Evolutionary conservation across 2,888 invertebrate species (phyloP).

Genomic region (Eretmocerus hayati): DNA sequence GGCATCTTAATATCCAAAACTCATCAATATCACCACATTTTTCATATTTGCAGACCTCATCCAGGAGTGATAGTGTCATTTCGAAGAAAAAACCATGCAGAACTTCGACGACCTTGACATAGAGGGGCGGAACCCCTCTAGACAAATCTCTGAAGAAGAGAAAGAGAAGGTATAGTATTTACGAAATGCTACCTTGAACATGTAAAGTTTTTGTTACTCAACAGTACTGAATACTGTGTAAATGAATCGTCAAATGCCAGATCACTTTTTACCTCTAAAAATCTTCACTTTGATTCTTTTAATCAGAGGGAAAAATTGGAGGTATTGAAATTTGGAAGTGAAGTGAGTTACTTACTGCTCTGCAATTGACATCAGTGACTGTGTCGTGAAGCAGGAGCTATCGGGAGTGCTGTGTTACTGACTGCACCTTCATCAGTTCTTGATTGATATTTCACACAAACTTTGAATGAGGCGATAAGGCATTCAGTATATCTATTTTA

Average conservation of each 20-base stretch:
- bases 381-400: conserved; percentile 23
- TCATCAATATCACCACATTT: conserved; percentile 13
- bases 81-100: conserved; percentile 35
- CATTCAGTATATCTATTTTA: too few relatives aligned
- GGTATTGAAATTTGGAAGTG: conserved; percentile 15
- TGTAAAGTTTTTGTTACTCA: not conserved
- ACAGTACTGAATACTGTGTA: not conserved
- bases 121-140: conserved; percentile 44
- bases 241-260: not conserved
- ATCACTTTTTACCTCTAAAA: conserved; percentile 10
- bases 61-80: conserved; percentile 20
- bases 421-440: too few relatives aligned
- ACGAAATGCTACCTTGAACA: too few relatives aligned
- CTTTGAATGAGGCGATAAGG: too few relatives aligned
- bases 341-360: conserved; percentile 14
- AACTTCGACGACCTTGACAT: conserved; percentile 46
- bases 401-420: too few relatives aligned
- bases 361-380: too few relatives aligned
- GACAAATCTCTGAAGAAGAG: conserved; percentile 41
- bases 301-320: conserved; percentile 18
- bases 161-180: conserved; percentile 42
- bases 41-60: conserved; percentile 30
- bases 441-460: too few relatives aligned
- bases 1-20: too few relatives aligned
- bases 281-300: conserved; percentile 22